Percentiles rank a stretch among this genome's conserved stretches.
Conservation (phyloP, 2,113 vertebrate genomes). For the Lamprotornis superbus region DNA sequence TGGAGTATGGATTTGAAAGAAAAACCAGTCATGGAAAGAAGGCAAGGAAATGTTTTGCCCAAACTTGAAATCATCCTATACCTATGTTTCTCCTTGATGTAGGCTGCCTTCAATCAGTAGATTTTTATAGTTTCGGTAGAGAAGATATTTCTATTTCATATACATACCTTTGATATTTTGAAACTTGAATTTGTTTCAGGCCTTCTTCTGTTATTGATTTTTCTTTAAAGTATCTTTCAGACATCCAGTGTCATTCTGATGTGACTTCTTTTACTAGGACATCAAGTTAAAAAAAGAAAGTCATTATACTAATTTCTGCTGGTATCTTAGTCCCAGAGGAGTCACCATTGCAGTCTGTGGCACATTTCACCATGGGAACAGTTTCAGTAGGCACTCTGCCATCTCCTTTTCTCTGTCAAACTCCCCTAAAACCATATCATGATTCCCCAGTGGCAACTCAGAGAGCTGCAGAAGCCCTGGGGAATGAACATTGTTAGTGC, state of each 20-base stretch:
- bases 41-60: rapidly evolving
- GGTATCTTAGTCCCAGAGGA: neutral
- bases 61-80: neutral
- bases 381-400: neutral
- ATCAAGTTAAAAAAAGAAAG: neutral
- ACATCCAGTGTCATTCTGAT: neutral
- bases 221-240: neutral
- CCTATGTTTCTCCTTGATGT: neutral
- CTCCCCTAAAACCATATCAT: neutral
- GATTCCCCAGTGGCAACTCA: neutral
- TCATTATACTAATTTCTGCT: neutral
- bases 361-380: neutral
- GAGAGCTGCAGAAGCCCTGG: neutral
- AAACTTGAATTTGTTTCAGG: neutral
- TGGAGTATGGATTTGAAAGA: neutral
- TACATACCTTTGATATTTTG: neutral
- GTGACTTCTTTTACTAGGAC: neutral
- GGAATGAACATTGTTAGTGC: neutral
- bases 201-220: neutral
- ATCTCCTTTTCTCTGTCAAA: neutral
- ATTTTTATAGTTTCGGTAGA: neutral
- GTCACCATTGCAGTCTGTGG: neutral
- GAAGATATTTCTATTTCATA: neutral
- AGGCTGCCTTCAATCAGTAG: neutral
- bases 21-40: neutral